A percentile compares a stretch with the other conserved stretches of the same genome.
Conservation (phyloP, 35 echinoderm and acorn worm species). For the Lytechinus variegatus region DNA sequence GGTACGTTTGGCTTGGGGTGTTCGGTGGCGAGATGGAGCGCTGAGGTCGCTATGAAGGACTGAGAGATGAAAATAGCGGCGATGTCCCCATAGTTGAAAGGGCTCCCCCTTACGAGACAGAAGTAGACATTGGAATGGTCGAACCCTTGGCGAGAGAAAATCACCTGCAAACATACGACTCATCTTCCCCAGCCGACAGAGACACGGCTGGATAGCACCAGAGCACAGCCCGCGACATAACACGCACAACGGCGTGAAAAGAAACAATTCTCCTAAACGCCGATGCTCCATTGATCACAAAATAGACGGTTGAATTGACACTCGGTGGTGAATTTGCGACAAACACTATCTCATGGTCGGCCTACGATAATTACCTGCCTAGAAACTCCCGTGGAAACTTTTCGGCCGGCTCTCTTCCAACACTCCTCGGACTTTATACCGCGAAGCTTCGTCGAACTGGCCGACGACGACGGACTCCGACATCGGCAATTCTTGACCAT, state of each 20-base stretch:
- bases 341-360: not conserved
- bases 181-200: not conserved
- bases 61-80: slow-evolving; percentile 5
- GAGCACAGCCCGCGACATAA: not conserved
- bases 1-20: slow-evolving; percentile 31
- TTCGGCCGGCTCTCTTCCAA: not conserved
- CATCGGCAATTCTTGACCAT: not conserved
- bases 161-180: not conserved
- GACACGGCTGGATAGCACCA: slow-evolving; percentile 15
- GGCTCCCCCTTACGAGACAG: slow-evolving; percentile 43
- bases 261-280: slow-evolving; percentile 42
- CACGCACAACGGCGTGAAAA: slow-evolving; percentile 12
- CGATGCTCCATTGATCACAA: slow-evolving; percentile 43
- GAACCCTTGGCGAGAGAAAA: not conserved
- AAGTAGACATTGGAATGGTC: not conserved
- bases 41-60: slow-evolving; percentile 1
- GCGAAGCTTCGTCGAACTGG: not conserved
- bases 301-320: slow-evolving; percentile 44
- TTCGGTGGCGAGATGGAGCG: not conserved
- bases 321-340: slow-evolving; percentile 34
- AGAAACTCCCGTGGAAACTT: not conserved
- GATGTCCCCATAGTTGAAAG: slow-evolving; percentile 49
- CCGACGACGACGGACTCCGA: not conserved
- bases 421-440: not conserved
- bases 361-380: not conserved